phyloP scores from a whole-genome alignment of 2,113 vertebrate genomes.

The Anolis sagrei region DNA sequence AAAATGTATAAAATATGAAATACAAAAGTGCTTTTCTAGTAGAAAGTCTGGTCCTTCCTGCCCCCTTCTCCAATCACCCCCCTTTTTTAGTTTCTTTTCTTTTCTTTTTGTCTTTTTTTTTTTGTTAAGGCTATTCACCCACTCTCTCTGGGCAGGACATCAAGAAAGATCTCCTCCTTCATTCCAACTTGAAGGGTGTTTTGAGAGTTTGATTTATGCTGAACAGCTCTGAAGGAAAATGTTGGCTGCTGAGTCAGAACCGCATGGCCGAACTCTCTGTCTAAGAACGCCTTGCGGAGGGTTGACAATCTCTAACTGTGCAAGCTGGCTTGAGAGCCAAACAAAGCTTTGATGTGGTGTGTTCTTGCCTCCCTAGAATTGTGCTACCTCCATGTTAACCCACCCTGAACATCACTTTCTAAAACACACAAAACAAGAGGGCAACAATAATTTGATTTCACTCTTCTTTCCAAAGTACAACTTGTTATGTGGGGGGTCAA shows the following conservation, averaged over 20 bases:
- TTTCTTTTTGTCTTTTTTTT: background rate
- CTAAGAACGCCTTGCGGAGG: conserved; percentile 57
- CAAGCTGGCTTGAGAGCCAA: conserved; percentile 45
- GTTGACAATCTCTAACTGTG: conserved; percentile 62
- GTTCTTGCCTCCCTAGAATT: conserved; percentile 41
- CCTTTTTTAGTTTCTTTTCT: background rate
- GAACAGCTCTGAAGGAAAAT: conserved; percentile 46
- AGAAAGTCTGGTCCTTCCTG: conserved; percentile 30
- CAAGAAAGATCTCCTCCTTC: conserved; percentile 63
- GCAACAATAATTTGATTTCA: background rate
- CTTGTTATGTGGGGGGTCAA: background rate
- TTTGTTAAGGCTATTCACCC: conserved; percentile 50
- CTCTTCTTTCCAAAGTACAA: background rate
- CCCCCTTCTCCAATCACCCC: no score
- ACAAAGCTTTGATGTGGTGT: conserved; percentile 52
- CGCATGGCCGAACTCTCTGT: conserved; percentile 32
- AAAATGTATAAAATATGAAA: background rate
- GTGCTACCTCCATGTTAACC: conserved; percentile 5
- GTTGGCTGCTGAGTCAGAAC: conserved; percentile 57
- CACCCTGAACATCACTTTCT: conserved; percentile 11
- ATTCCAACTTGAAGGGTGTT: conserved; percentile 48
- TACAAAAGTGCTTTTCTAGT: conserved; percentile 13
- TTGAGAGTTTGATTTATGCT: conserved; percentile 68
- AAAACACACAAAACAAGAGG: background rate
- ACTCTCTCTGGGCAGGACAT: conserved; percentile 55